Percentiles rank a stretch among this genome's conserved stretches.
phyloP scores from a whole-genome alignment of 2,888 invertebrate genomes.

The Agonum fuliginosum region DNA sequence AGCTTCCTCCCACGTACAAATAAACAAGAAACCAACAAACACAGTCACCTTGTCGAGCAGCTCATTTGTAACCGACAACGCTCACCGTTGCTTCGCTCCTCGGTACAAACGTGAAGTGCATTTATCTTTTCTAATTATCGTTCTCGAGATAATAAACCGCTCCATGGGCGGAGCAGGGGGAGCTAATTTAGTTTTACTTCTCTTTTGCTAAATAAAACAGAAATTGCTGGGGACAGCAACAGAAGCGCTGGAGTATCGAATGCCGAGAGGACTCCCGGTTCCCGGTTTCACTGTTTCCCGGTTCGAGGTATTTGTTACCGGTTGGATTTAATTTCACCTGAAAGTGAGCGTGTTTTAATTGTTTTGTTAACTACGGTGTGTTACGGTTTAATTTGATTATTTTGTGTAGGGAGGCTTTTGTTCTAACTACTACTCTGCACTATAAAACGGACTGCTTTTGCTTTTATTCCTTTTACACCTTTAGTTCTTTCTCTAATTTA shows the following conservation, averaged over 20 bases:
- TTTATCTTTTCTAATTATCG: slow-evolving; percentile 59
- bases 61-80: slow-evolving; percentile 47
- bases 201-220: slow-evolving; percentile 60
- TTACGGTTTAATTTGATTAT: slow-evolving; percentile 54
- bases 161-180: slow-evolving; percentile 23
- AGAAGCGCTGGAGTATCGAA: slow-evolving; percentile 21
- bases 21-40: slow-evolving; percentile 36
- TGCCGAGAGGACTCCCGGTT: neutral
- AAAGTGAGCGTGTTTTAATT: slow-evolving; percentile 50
- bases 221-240: slow-evolving; percentile 56
- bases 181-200: slow-evolving; percentile 59
- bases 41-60: slow-evolving; percentile 32
- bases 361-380: slow-evolving; percentile 55
- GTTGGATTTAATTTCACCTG: slow-evolving; percentile 58
- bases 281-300: neutral
- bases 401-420: slow-evolving; percentile 35
- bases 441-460: too few species aligned
- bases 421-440: neutral
- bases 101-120: slow-evolving; percentile 57
- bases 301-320: slow-evolving; percentile 51
- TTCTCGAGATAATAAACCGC: slow-evolving; percentile 58
- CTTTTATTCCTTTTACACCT: too few species aligned
- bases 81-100: neutral
- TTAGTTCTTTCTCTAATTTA: too few species aligned
- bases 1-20: slow-evolving; percentile 1